Percentiles rank a stretch among this genome's conserved stretches.
phyloP scores from a whole-genome alignment of 2,888 invertebrate species.

The Chrysotoxum bicinctum region DNA sequence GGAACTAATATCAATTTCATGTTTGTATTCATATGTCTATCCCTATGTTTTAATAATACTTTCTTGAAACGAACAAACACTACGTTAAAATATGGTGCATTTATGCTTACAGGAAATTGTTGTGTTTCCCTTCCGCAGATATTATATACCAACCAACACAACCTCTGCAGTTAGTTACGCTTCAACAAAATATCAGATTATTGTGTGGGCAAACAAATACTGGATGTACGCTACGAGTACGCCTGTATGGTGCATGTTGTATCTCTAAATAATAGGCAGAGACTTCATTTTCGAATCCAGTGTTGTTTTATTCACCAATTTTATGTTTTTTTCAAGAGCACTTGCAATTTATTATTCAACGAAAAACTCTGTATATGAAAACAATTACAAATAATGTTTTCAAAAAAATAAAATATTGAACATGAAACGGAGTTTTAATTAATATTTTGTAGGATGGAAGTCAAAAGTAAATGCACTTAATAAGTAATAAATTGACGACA shows the following conservation, averaged over 20 bases:
- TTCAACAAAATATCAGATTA: constrained; percentile 44
- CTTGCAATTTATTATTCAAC: no score
- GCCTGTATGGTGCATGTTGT: constrained; percentile 6
- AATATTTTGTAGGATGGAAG: no score
- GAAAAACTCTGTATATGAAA: no score
- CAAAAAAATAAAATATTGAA: no score
- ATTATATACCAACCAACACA: constrained; percentile 22
- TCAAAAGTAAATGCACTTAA: no score
- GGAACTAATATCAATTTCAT: constrained; percentile 52
- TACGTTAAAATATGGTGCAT: constrained; percentile 26
- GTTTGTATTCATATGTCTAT: constrained; percentile 48
- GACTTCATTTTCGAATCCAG: constrained; percentile 21
- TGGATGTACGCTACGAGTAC: no score
- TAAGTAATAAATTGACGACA: no score
- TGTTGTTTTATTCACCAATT: background rate
- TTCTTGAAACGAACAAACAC: constrained; percentile 1
- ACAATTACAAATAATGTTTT: no score
- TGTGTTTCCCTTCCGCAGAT: constrained; percentile 32
- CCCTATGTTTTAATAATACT: constrained; percentile 35
- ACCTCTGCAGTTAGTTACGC: constrained; percentile 45
- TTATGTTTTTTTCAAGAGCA: no score
- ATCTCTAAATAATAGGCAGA: background rate
- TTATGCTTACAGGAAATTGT: constrained; percentile 56
- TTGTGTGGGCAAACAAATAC: constrained; percentile 33
- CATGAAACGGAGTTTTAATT: no score